Base-by-base conservation (phyloP, 2,888 invertebrate genomes). In the Bombylius discolor region DNA sequence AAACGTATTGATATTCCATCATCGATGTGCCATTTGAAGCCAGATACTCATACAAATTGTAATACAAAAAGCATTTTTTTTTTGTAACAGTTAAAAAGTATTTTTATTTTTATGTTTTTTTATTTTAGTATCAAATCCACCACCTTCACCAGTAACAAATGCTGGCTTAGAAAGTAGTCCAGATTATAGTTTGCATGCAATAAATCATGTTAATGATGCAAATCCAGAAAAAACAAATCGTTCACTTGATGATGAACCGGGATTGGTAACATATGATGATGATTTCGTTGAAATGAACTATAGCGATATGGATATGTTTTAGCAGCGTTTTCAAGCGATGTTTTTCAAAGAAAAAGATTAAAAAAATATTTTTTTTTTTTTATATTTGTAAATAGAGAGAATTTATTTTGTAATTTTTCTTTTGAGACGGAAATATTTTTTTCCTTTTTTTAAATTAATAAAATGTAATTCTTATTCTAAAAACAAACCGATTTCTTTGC, bases 131-230 rank as follows among this genome's bases (percentile, higher is more conserved):
- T 74, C 74, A 4, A 89, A 89, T 75, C 89, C 89, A 49, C 89
- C 89, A 12, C 89, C 89, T 6, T 89, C 88, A 34, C 89, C 89
- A 0, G 89, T 83, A 42, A 87, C 85, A 0, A 85, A 85, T 69
- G 81, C 83, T 14, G 70, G 74, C 5, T 80, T 81, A 57, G 82
- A 81, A 48, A 77, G 81, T 65, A 84, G 83, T 61, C 81, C 81
- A 56, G 85, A 84, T 66, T 80, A 80, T n/a, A 80, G 79, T 68
- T 74, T 75, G 1, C 76, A 75, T 56, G 68, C 68, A 49, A 73
- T 74, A 48, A 73, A 72, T 53, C 69, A 71, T 52, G 68, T 71
- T 9, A 65, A 59, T 47, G 60, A 66, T 32, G 68, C 62, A 5
- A 63, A 61, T 50, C 61, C 64, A 3, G 70, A 70, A 44, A 70